Evolutionary conservation across 2,888 invertebrate species (phyloP).

Genomic region (Diplolepis rosae): DNA sequence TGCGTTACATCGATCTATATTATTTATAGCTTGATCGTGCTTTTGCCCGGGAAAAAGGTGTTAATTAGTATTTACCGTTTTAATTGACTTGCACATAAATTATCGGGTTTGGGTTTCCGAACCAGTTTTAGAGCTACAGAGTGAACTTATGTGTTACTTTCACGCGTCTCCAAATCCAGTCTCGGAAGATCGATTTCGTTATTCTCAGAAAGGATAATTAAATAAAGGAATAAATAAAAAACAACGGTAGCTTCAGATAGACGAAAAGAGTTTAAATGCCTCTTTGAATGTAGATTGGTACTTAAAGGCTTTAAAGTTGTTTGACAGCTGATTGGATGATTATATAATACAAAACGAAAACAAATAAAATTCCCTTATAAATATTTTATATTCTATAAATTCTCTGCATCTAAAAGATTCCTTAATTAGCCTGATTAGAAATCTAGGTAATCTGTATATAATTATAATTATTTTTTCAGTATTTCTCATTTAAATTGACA

Average conservation of each 20-base stretch:
- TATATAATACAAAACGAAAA: conserved; percentile 66
- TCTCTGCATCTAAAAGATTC: no score
- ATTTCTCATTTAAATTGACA: no score
- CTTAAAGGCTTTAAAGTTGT: conserved; percentile 69
- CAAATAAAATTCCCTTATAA: no score
- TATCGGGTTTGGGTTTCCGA: conserved; percentile 40
- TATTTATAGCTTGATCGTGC: conserved; percentile 13
- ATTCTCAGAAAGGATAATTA: conserved; percentile 33
- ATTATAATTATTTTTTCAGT: no score
- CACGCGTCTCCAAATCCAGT: conserved; percentile 20
- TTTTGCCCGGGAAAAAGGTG: conserved; percentile 44
- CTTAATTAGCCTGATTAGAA: no score
- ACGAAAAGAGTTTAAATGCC: conserved; percentile 71
- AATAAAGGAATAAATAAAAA: conserved; percentile 40
- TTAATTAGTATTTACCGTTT: conserved; percentile 56
- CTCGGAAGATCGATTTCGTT: neutral
- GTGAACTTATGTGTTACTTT: conserved; percentile 34
- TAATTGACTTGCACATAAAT: conserved; percentile 56
- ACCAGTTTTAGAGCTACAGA: conserved; percentile 51
- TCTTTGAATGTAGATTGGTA: conserved; percentile 73
- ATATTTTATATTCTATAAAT: no score
- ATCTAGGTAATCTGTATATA: no score
- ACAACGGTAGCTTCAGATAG: conserved; percentile 56
- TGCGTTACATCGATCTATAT: neutral
- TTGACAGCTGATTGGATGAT: conserved; percentile 71